Evolutionary conservation across 1,140 invertebrate species (phyloP).

Genomic region (Muscidifurax raptorellus): DNA sequence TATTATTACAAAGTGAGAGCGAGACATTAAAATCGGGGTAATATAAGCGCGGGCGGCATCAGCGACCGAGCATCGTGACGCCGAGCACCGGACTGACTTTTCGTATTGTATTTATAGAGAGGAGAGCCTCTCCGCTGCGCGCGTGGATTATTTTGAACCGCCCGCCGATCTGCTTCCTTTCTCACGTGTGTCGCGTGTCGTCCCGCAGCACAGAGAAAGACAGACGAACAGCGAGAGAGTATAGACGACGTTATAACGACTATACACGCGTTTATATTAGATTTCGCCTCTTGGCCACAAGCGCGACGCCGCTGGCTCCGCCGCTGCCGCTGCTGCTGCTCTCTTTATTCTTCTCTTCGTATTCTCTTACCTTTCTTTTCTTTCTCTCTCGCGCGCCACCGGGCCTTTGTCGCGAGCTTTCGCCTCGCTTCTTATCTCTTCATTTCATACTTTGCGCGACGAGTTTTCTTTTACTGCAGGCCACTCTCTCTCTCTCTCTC

Average conservation of each 20-base stretch:
- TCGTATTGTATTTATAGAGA: constrained; percentile 77
- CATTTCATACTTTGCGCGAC: no score
- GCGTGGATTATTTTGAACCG: constrained; percentile 74
- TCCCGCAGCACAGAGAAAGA: not conserved
- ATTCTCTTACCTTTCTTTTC: not conserved
- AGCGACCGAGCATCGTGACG: constrained; percentile 72
- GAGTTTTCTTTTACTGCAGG: no score
- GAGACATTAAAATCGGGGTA: not conserved
- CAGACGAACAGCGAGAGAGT: not conserved
- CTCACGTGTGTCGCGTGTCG: constrained; percentile 25
- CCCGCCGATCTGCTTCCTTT: constrained; percentile 44
- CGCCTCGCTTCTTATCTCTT: no score
- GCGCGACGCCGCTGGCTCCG: not conserved
- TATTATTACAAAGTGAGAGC: no score
- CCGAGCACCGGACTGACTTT: constrained; percentile 71
- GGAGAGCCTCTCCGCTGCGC: constrained; percentile 14
- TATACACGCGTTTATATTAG: constrained; percentile 44
- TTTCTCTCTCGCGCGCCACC: not conserved
- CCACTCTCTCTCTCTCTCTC: no score
- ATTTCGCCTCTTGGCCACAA: constrained; percentile 19
- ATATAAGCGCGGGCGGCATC: not conserved
- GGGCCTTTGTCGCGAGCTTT: not conserved
- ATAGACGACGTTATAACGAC: no score
- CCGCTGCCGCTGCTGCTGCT: not conserved
- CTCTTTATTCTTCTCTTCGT: not conserved